Evolutionary conservation across 2,888 invertebrate species (phyloP).

Genomic region (Endotricha flammealis): DNA sequence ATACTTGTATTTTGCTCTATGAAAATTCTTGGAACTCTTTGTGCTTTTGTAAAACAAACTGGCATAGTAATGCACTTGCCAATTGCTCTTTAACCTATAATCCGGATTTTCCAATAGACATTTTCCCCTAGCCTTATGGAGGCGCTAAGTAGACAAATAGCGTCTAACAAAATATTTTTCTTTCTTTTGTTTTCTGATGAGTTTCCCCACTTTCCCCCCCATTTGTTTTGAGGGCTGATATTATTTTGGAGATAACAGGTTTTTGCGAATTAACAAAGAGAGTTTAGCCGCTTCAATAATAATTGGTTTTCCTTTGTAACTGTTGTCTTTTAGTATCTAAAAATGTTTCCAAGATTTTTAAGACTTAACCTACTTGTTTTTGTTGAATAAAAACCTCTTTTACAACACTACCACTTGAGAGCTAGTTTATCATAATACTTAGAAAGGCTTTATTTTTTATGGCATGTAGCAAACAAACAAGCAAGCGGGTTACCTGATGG

Average conservation of each 20-base stretch:
- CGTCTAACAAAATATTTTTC: constrained; percentile 36
- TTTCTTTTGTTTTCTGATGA: constrained; percentile 34
- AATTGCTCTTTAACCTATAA: constrained; percentile 14
- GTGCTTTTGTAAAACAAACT: background rate
- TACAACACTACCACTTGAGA: no score
- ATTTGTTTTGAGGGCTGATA: constrained; percentile 23
- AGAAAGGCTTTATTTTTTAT: no score
- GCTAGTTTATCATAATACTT: no score
- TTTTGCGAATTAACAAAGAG: constrained; percentile 7
- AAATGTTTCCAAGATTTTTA: no score
- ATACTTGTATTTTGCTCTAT: no score
- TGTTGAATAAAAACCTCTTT: no score
- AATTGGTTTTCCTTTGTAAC: constrained; percentile 11
- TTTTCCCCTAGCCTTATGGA: constrained; percentile 25
- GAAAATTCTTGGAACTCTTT: no score
- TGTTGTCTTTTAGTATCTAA: no score
- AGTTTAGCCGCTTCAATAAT: constrained; percentile 7
- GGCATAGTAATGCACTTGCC: constrained; percentile 9
- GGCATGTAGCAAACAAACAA: no score
- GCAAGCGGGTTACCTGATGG: no score
- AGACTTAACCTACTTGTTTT: no score
- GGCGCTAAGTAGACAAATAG: constrained; percentile 35
- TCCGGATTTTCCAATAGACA: constrained; percentile 25
- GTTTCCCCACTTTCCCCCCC: constrained; percentile 25
- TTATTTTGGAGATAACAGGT: constrained; percentile 16